A percentile compares a stretch with the other conserved stretches of the same genome.
These are phyloP conservation scores for Empidonax alnorum DNA, from an alignment of 2,113 vertebrate genomes.

Conservation along the genomic window DNA sequence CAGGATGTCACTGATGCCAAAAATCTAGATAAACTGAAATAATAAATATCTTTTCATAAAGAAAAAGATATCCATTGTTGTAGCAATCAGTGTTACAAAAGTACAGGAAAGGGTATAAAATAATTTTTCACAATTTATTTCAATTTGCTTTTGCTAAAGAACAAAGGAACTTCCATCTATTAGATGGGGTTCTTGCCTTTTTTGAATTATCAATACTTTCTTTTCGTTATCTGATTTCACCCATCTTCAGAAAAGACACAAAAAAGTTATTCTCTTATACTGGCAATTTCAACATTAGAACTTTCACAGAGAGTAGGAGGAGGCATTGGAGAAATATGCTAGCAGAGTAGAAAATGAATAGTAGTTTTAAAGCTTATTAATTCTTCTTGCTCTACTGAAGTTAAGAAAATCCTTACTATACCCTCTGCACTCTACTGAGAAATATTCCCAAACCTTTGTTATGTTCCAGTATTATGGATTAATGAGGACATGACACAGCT, in stretches of 20 bases:
- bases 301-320: background rate
- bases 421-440: background rate
- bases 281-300: background rate
- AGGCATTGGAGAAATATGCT: background rate
- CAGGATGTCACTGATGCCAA: background rate
- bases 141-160: background rate
- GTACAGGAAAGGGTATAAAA: background rate
- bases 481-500: slow-evolving; percentile 4
- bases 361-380: background rate
- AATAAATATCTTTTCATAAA: background rate
- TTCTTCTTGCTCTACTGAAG: background rate
- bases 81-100: background rate
- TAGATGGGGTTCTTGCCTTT: background rate
- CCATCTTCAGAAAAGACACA: background rate
- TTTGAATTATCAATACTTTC: background rate
- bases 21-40: background rate
- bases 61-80: background rate
- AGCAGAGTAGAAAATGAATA: background rate
- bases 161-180: background rate
- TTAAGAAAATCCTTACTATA: background rate
- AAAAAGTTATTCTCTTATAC: background rate
- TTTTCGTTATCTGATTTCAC: background rate
- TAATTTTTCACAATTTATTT: background rate
- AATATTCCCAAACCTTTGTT: background rate
- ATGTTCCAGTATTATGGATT: background rate